Evolutionary conservation across 2,113 vertebrate genomes (phyloP).

Genomic region (Pterocles gutturalis): DNA sequence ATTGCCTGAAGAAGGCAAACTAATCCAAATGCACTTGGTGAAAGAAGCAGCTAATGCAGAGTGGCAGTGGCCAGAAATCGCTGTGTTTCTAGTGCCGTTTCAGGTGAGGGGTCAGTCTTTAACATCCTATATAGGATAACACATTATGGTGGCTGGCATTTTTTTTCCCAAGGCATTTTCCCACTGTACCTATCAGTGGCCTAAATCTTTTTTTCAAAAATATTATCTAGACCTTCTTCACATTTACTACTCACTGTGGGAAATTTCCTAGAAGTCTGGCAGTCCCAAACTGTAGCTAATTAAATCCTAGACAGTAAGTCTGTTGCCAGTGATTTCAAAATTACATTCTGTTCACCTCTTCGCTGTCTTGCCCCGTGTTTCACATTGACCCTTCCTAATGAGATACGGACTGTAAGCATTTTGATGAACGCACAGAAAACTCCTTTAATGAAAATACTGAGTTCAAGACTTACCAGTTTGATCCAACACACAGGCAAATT

Average conservation of each 20-base stretch:
- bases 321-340: not conserved
- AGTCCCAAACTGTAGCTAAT: not conserved
- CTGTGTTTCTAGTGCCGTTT: not conserved
- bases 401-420: not conserved
- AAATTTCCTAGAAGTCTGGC: not conserved
- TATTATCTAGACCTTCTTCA: not conserved
- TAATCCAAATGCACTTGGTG: not conserved
- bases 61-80: not conserved
- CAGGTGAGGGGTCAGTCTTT: not conserved
- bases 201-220: not conserved
- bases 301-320: not conserved
- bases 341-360: not conserved
- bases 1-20: slow-evolving; percentile 13
- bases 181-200: not conserved
- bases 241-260: not conserved
- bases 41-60: not conserved
- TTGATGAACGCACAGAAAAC: not conserved
- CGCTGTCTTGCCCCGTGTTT: not conserved
- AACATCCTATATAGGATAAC: not conserved
- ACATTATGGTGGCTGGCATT: not conserved
- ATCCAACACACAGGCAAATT: not conserved
- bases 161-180: not conserved
- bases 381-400: not conserved
- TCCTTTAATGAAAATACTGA: not conserved
- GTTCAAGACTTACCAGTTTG: not conserved